A percentile compares a stretch with the other conserved stretches of the same genome.
Conservation (phyloP, 1,140 invertebrate species). For the Procambarus clarkii region DNA sequence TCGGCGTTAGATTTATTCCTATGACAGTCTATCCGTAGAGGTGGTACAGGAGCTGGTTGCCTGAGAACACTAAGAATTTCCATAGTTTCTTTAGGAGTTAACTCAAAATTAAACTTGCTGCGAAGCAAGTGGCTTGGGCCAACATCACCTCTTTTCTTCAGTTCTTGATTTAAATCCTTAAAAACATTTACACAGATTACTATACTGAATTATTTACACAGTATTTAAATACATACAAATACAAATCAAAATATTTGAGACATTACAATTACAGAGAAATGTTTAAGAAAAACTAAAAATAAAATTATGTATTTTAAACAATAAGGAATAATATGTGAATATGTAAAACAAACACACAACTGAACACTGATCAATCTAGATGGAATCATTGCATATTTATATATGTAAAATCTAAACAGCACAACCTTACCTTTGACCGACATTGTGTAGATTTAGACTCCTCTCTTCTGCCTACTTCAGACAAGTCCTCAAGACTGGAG, state of each 20-base stretch:
- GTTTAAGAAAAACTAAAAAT: too few species aligned
- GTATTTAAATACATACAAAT: too few species aligned
- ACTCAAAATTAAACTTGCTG: conserved; percentile 69
- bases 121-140: conserved; percentile 48
- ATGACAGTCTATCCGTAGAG: conserved; percentile 50
- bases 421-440: conserved; percentile 31
- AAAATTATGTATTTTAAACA: too few species aligned
- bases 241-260: too few species aligned
- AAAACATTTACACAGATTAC: background rate
- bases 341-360: too few species aligned
- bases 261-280: too few species aligned
- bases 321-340: too few species aligned
- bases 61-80: conserved; percentile 71
- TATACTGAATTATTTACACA: background rate
- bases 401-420: too few species aligned
- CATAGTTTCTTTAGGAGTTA: conserved; percentile 73
- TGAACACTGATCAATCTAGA: too few species aligned
- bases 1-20: conserved; percentile 18
- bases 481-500: conserved; percentile 61
- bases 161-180: conserved; percentile 50
- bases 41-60: conserved; percentile 61
- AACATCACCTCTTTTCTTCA: conserved; percentile 51
- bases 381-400: too few species aligned
- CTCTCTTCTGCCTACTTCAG: conserved; percentile 47
- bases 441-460: conserved; percentile 15